A percentile compares a stretch with the other conserved stretches of the same genome.
These are phyloP conservation scores for Meloidogyne hapla DNA, from an alignment of 1,140 invertebrate genomes.

Conservation along the genomic window DNA sequence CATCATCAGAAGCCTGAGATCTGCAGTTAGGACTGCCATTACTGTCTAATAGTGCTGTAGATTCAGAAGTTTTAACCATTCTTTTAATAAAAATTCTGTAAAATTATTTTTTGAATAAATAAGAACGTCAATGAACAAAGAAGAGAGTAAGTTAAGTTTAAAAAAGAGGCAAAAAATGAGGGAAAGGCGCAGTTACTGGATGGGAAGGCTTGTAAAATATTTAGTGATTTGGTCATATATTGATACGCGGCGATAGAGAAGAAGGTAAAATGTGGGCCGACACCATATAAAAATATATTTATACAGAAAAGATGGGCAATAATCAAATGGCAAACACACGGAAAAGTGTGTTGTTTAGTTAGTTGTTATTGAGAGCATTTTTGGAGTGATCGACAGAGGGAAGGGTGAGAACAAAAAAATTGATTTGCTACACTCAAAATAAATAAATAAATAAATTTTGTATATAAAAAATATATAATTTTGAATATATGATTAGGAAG, in stretches of 20 bases:
- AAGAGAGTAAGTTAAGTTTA: background rate
- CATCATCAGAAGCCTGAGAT: background rate
- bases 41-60: background rate
- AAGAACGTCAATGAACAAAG: too few species aligned
- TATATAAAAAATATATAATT: too few species aligned
- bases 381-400: background rate
- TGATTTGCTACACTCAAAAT: background rate
- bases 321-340: background rate
- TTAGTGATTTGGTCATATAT: slow-evolving; percentile 2
- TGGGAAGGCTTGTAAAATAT: background rate
- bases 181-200: background rate
- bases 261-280: background rate
- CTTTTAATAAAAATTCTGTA: background rate
- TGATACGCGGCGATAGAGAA: background rate
- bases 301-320: background rate
- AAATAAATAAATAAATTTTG: too few species aligned
- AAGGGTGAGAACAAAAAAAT: background rate
- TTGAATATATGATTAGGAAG: too few species aligned
- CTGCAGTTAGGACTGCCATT: background rate
- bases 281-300: background rate
- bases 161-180: background rate
- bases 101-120: too few species aligned
- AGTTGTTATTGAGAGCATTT: background rate
- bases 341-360: slow-evolving; percentile 2
- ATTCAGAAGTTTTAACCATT: background rate